Evolutionary conservation across 2,888 invertebrate species (phyloP), one percentile per base, ranked within the genome.

Genomic region (Cerastoderma edule): DNA sequence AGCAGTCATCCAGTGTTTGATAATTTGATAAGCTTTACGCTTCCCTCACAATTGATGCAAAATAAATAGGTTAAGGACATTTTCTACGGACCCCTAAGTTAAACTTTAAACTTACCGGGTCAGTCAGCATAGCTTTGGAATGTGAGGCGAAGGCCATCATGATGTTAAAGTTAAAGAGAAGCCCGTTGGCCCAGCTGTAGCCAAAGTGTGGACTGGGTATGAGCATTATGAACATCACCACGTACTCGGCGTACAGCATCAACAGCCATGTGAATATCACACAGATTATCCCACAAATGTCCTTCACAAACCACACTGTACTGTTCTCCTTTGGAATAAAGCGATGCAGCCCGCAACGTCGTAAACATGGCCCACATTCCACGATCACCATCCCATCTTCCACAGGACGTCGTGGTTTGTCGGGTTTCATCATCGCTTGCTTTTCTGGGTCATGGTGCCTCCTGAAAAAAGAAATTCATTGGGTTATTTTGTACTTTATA

Each of bases 161-260:
- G 68, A 96, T 94, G 24, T 97, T 93, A 2, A 95, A 95, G 90
- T 97, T 96, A 93, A 97, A 97, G 67, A 95, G 92, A 44, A 96
- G 94, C 3, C 95, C 96, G 92, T 97, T 96, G 82, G 96, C 78
- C 63, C 89, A 74, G 67, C 86, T 89, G 81, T 89, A 90, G 35
- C 85, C 75, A 85, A 94, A 94, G 95, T 96, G 96, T n/a, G 96
- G 95, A 85, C 96, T 95, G 80, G 96, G 93, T 82, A 96, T 95
- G 84, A 97, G 95, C 96, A 97, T 97, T 91, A 95, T 94, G 88
- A 96, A 89, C 78, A 90, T 94, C 75, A 97, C 95, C 75, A 97
- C 97, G 93, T 96, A 97, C 93, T 97, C 96, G 24, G 97, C 97
- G 92, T 97, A 97, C 88, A 96, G 94, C 63, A 97, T 95, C 66